Base-by-base conservation (phyloP, 2,113 vertebrate species). In the Microcebus griseorufus region DNA sequence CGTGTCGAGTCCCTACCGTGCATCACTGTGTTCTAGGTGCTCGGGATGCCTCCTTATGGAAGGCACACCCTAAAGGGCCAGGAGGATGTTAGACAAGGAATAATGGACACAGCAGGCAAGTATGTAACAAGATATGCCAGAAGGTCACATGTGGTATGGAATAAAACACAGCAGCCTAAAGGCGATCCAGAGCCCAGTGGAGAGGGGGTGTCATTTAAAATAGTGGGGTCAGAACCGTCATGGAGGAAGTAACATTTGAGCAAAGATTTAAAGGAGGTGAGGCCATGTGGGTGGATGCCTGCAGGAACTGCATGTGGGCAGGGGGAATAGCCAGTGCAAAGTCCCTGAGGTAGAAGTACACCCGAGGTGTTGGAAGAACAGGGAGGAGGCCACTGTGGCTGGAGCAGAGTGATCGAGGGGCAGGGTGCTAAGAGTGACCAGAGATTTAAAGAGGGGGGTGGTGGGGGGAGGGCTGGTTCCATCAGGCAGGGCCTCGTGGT, bases 341-440 rank as follows among this genome's bases (percentile, higher is more conserved):
- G 65, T 17, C 4, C 5, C 39, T 0, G 51, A 32, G 75, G n/a
- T 34, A 29, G 8, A 53, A 37, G 12, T 6, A 8, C 29, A 64
- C 1, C 16, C 9, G 25, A 69, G 11, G 4, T 5, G 53, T 12
- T 34, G 32, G 75, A 27, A 51, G 32, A 23, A 6, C 0, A 32
- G 39, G 53, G 42, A 75, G 60, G 58, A 51, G 23, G 58, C 48
- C 13, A 1, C 34, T 4, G 18, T 45, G 42, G 51, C 42, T 6
- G 16, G 3, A 0, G 34, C 18, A 25, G 7, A 17, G 60, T 3
- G 29, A 53, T n/a, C 0, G 0, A 0, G 3, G 39, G 27, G 12
- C 3, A 13, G 17, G 5, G 18, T 3, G 27, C 12, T 3, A 29
- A 16, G 34, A 14, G 48, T 14, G 39, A 25, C 9, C 29, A 20